Base-by-base conservation (phyloP, 1,140 invertebrate species). In the Drosophila sp. region DNA sequence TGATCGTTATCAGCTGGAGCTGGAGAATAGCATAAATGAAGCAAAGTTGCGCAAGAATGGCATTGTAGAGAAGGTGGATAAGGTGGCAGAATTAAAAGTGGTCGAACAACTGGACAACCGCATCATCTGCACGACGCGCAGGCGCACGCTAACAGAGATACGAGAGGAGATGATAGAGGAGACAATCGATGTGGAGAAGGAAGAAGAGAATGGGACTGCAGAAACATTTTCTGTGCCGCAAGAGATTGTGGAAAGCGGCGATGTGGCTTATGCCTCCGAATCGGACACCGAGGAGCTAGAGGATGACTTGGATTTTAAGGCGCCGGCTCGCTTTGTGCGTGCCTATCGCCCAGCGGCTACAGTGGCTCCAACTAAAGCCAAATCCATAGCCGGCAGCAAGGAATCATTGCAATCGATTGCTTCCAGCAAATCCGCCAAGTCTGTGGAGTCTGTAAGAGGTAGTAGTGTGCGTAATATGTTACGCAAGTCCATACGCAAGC, bases 11-110 rank as follows among this genome's bases (percentile, higher is more conserved):
- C 91, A 92, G 46, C 54, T 92, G 54, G 91, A 92, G 63, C 62
- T 92, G 25, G 91, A 92, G 62, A 92, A 92, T 21, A 92, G 91
- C 75, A 92, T 92, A 13, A 92, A 92, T 57, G 91, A 92, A 50
- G 91, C 91, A 2, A 92, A 92, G 66, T 46, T 89, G 34, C 65
- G 86, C 11, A 92, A 83, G 45, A 77, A 73, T 40, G 76, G 79
- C 9, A 25, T 77, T 4, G n/a, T 50, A 2, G 11, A 14, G 14
- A 7, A 43, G 16, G 41, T 6, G 40, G 2, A 41, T 2, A 0
- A 18, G 16, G 41, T 70, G n/a, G 18, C 72, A 70, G 77, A 80
- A 36, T 57, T 71, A 6, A 48, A 43, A 14, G 29, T 27, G 43
- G n/a, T 29, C 57, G 45, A 45, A 2, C 32, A 78, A 13, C 21